Evolutionary conservation across 2,888 invertebrate species (phyloP).

Genomic region (Thymelicus acteon): DNA sequence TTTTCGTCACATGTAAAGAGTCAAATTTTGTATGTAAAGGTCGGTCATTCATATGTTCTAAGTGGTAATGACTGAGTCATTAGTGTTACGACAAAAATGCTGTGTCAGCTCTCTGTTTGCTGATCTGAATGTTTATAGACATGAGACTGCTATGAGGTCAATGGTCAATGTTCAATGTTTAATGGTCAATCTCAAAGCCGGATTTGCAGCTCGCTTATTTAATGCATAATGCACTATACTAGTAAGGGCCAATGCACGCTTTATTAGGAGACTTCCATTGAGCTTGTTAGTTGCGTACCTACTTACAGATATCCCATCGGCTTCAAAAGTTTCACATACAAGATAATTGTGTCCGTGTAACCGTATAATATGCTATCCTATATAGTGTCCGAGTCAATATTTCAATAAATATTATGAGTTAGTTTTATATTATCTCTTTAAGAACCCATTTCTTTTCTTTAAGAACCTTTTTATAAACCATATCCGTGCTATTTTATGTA

Average conservation of each 20-base stretch:
- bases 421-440: too few relatives aligned
- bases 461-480: too few relatives aligned
- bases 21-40: conserved; percentile 17
- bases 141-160: neutral
- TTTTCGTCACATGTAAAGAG: conserved; percentile 40
- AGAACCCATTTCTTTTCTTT: too few relatives aligned
- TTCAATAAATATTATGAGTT: too few relatives aligned
- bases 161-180: conserved; percentile 33
- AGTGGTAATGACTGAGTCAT: conserved; percentile 67
- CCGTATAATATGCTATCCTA: too few relatives aligned
- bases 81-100: conserved; percentile 38
- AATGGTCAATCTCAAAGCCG: conserved; percentile 9
- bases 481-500: too few relatives aligned
- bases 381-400: too few relatives aligned
- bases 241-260: conserved; percentile 8
- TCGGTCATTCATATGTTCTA: conserved; percentile 48
- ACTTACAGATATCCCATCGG: too few relatives aligned
- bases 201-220: conserved; percentile 4
- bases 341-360: too few relatives aligned
- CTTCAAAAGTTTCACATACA: too few relatives aligned
- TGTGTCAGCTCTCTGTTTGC: conserved; percentile 46
- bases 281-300: neutral
- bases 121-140: conserved; percentile 15
- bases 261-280: neutral
- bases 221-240: neutral